Base-by-base conservation (phyloP, 2,888 invertebrate species). In the Chymomyza fuscimana region DNA sequence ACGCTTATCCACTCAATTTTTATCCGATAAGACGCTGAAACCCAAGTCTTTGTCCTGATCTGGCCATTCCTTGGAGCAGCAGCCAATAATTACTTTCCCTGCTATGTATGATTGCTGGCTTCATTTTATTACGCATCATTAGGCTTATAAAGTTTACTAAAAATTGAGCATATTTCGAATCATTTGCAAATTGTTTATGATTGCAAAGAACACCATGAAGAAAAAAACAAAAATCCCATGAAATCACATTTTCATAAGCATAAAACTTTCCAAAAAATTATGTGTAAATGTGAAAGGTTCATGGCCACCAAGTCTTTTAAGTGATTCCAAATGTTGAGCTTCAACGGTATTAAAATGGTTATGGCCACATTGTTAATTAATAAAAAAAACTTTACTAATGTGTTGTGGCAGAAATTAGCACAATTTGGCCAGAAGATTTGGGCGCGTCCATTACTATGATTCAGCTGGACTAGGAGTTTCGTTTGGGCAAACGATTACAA, bases 51-150 rank as follows among this genome's bases (percentile, higher is more conserved):
- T 7, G 56, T 9, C 32, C 19, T 25, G 16, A 7, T 25, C 58
- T 58, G 22, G 36, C 3, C 36, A 5, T 74, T 67, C 68, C 63
- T 63, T 70, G 67, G 83, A 74, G 85, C 15, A 72, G 67, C 77
- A 70, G 65, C 66, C 79, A 83, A 86, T 86, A 86, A 86, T 86
- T 86, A 85, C 85, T 85, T 85, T 85, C 87, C 81, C 80, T 75
- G 73, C 67, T 78, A 70, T 72, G 71, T 65, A 76, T 74, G 85
- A 85, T 78, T 81, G 78, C 76, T 65, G 78, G 74, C 78, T 81
- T 81, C 79, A 81, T 85, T 82, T 85, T 84, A 81, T 78, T 82
- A 79, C 69, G 77, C 81, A 82, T 81, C 85, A 86, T 86, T 86
- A 84, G 65, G 76, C 73, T 67, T 79, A 78, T 86, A 86, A 82